Percentiles rank a stretch among this genome's conserved stretches.
These are phyloP conservation scores for Eulemur albifrons DNA, from an alignment of 2,797 vertebrate genomes.

Conservation along the genomic window DNA sequence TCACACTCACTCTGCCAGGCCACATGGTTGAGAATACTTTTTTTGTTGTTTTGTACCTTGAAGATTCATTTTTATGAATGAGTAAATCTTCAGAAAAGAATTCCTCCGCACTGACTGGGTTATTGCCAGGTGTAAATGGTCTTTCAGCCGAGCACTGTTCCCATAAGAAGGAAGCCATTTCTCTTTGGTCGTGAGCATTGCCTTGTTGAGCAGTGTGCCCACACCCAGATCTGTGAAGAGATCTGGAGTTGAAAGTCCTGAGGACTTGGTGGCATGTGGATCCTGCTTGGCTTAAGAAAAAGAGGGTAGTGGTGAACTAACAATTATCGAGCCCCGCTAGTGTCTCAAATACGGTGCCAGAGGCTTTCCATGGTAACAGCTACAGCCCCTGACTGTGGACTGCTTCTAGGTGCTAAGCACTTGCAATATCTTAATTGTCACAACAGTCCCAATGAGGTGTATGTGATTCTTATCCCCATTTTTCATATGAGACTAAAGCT, in stretches of 20 bases:
- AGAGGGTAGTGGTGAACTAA: background rate
- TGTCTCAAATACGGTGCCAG: background rate
- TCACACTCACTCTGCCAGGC: background rate
- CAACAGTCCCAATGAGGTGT: background rate
- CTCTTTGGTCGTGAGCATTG: background rate
- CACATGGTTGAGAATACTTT: background rate
- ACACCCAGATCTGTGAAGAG: background rate
- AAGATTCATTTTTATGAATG: conserved; percentile 6
- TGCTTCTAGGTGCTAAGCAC: background rate
- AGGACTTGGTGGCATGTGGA: background rate
- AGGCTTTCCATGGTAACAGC: background rate
- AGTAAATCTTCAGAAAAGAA: conserved; percentile 25
- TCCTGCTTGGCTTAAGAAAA: background rate
- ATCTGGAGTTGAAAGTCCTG: background rate
- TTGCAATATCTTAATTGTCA: background rate
- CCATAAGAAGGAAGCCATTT: background rate
- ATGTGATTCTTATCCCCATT: background rate
- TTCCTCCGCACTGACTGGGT: background rate
- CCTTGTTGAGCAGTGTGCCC: background rate
- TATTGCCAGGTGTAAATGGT: background rate
- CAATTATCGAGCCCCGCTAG: background rate
- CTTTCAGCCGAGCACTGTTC: background rate
- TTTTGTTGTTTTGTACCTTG: background rate
- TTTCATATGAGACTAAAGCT: background rate
- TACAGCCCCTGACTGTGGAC: background rate